Conservation (phyloP, 2,888 invertebrate genomes). For the Eubasilissa splendida region DNA sequence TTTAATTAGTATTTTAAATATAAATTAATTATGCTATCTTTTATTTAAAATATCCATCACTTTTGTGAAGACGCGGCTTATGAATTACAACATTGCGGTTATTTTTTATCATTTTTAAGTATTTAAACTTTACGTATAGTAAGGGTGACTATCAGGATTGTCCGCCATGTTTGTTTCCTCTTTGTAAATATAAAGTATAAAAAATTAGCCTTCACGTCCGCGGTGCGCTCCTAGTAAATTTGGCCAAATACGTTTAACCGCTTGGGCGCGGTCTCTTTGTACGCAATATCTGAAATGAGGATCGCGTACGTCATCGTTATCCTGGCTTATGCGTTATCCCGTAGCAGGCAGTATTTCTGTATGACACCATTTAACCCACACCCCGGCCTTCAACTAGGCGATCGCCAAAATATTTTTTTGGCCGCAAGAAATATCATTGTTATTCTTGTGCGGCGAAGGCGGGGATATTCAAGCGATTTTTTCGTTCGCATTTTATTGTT, state of each 20-base stretch:
- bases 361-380: slow-evolving; percentile 32
- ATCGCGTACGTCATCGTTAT: slow-evolving; percentile 57
- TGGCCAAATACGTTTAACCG: slow-evolving; percentile 39
- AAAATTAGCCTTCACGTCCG: slow-evolving; percentile 20
- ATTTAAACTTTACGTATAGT: no score
- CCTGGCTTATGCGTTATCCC: slow-evolving; percentile 54
- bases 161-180: not conserved
- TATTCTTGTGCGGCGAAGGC: not conserved
- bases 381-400: not conserved
- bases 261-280: slow-evolving; percentile 12
- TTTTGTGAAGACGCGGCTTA: no score
- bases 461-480: not conserved
- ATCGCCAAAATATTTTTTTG: slow-evolving; percentile 6
- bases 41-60: no score
- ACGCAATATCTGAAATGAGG: slow-evolving; percentile 56
- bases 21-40: no score
- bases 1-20: no score
- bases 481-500: not conserved
- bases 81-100: no score
- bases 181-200: slow-evolving; percentile 5
- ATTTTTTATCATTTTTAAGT: no score
- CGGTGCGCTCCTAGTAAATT: slow-evolving; percentile 43
- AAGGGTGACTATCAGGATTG: no score
- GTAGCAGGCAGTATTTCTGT: slow-evolving; percentile 44
- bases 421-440: slow-evolving; percentile 13